Evolutionary conservation across 2,888 invertebrate species (phyloP).

Genomic region (Acanthoscelides obtectus): DNA sequence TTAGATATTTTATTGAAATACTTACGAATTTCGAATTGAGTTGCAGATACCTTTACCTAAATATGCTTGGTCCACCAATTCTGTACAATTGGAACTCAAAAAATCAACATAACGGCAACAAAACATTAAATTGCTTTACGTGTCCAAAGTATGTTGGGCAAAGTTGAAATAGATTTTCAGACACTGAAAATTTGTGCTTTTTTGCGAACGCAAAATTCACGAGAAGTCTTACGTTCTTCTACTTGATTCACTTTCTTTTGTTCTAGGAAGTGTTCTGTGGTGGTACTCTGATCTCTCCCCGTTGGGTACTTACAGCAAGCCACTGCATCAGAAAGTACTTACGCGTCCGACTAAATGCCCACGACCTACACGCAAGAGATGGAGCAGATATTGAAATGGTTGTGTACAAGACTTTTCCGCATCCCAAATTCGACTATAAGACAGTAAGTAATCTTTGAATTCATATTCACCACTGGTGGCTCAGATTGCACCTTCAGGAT

Average conservation of each 20-base stretch:
- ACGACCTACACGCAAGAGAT: constrained; percentile 68
- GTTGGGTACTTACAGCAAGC: constrained; percentile 84
- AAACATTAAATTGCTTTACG: too few relatives aligned
- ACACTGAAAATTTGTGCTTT: too few relatives aligned
- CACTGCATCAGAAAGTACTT: constrained; percentile 78
- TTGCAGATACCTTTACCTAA: too few relatives aligned
- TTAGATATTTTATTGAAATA: too few relatives aligned
- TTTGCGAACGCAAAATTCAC: not conserved
- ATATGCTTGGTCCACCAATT: too few relatives aligned
- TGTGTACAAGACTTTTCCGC: constrained; percentile 69
- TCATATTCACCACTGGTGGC: too few relatives aligned
- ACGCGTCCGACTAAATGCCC: constrained; percentile 79
- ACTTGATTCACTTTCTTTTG: constrained; percentile 12
- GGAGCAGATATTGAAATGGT: constrained; percentile 74
- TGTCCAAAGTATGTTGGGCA: too few relatives aligned
- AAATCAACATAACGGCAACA: too few relatives aligned
- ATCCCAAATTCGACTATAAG: constrained; percentile 80
- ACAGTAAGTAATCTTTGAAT: constrained; percentile 50
- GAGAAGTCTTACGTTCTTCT: not conserved
- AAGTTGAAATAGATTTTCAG: too few relatives aligned
- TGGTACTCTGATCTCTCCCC: constrained; percentile 74
- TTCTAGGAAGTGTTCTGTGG: constrained; percentile 82
- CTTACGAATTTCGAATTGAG: too few relatives aligned
- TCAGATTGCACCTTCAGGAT: too few relatives aligned
- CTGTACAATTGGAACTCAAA: too few relatives aligned